These are phyloP conservation scores for Leptinotarsa peninsularis DNA, from an alignment of 2,888 invertebrate species.

Conservation along the genomic window DNA sequence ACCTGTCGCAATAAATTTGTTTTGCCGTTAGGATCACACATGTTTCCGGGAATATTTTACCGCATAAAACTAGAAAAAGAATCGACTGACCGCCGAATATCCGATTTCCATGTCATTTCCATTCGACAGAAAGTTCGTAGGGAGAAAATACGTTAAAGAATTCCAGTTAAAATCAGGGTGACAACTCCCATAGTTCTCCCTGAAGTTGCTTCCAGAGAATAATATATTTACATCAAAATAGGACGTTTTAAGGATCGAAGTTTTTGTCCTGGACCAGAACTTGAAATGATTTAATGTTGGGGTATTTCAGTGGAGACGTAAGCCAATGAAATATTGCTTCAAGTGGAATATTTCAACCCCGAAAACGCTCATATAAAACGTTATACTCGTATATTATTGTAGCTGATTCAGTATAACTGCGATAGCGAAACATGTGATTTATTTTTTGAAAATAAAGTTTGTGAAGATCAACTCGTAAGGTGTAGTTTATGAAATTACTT, in stretches of 20 bases:
- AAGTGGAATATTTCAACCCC: not conserved
- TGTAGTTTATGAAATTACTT: too few species aligned
- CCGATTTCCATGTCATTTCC: conserved; percentile 8
- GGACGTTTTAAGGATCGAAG: not conserved
- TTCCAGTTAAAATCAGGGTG: not conserved
- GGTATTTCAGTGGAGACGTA: not conserved
- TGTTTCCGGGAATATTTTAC: conserved; percentile 3
- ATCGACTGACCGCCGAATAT: conserved; percentile 3
- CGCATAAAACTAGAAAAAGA: not conserved
- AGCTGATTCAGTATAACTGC: too few species aligned
- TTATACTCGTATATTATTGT: not conserved
- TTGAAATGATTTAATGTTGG: not conserved
- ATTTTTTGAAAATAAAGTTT: too few species aligned
- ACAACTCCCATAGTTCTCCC: not conserved
- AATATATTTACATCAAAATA: not conserved
- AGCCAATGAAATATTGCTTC: not conserved
- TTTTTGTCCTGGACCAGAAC: not conserved
- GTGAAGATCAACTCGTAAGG: too few species aligned
- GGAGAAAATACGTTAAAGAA: not conserved
- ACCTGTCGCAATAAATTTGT: conserved; percentile 10
- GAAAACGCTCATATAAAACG: not conserved
- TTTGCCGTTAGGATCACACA: conserved; percentile 6
- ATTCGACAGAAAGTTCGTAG: conserved; percentile 5
- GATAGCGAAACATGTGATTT: too few species aligned
- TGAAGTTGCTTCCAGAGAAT: not conserved